These are phyloP conservation scores for Chrysaora quinquecirrha DNA, from an alignment of 30 jellyfish, hydroid and myxozoan species.

Conservation along the genomic window DNA sequence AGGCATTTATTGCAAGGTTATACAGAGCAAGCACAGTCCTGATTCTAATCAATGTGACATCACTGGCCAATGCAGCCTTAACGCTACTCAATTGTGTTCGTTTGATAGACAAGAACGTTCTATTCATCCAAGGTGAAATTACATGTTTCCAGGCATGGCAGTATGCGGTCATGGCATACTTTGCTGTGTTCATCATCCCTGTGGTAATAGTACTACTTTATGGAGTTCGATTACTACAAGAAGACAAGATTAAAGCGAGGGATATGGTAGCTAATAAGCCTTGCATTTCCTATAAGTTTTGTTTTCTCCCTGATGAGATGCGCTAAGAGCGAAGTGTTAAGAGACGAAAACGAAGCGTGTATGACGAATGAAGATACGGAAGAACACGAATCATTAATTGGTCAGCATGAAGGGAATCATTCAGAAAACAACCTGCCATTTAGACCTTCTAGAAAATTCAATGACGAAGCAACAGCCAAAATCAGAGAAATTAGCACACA, in stretches of 20 bases:
- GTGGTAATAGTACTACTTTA: not conserved
- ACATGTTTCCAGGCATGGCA: slow-evolving; percentile 47
- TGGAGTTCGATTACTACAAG: not conserved
- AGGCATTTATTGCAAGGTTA: not conserved
- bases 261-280: not conserved
- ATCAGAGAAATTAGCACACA: no score
- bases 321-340: not conserved
- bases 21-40: slow-evolving; percentile 10
- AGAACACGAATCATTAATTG: no score
- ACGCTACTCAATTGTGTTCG: slow-evolving; percentile 22
- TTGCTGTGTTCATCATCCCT: slow-evolving; percentile 6
- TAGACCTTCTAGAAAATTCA: no score
- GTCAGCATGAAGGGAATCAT: no score
- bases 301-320: not conserved
- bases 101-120: not conserved
- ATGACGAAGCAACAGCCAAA: no score
- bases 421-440: no score
- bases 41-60: not conserved
- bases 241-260: not conserved
- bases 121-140: slow-evolving; percentile 55
- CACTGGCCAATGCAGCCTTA: slow-evolving; percentile 19
- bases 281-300: not conserved
- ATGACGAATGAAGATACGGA: no score
- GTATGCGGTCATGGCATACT: slow-evolving; percentile 11
- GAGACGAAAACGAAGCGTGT: no score